Percentiles rank a stretch among this genome's conserved stretches.
Conservation (phyloP, 2,888 invertebrate genomes). For the Aporophyla nigra region DNA sequence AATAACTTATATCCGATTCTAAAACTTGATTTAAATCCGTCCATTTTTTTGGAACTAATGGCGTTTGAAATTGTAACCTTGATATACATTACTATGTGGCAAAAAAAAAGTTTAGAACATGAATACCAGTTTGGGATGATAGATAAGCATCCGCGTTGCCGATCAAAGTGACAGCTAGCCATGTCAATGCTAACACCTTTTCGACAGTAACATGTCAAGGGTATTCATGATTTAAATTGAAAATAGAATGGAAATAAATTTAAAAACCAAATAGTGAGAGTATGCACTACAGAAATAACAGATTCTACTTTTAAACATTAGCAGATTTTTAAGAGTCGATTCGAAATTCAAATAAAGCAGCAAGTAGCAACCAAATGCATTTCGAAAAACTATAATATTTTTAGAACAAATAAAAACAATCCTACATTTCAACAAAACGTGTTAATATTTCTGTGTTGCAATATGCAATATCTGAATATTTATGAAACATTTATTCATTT, state of each 20-base stretch:
- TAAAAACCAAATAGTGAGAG: not conserved
- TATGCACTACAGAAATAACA: not conserved
- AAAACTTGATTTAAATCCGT: not conserved
- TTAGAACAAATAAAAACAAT: not conserved
- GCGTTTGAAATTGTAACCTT: not conserved
- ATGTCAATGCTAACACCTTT: not conserved
- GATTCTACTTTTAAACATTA: too few relatives aligned
- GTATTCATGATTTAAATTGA: not conserved
- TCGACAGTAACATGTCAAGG: slow-evolving; percentile 9
- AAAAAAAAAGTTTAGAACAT: not conserved
- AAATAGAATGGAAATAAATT: not conserved
- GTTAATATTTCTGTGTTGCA: not conserved
- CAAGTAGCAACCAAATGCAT: too few relatives aligned
- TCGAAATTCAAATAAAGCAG: not conserved
- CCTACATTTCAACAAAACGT: not conserved
- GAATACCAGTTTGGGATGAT: not conserved
- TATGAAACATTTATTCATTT: not conserved
- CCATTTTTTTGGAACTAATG: not conserved
- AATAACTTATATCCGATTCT: not conserved
- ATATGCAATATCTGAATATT: not conserved
- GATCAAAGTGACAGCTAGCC: not conserved
- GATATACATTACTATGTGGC: not conserved
- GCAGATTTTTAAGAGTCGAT: not conserved
- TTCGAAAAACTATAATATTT: too few relatives aligned
- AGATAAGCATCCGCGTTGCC: not conserved